Evolutionary conservation across 2,797 vertebrate genomes (phyloP).

Genomic region (Tragopan temminckii): DNA sequence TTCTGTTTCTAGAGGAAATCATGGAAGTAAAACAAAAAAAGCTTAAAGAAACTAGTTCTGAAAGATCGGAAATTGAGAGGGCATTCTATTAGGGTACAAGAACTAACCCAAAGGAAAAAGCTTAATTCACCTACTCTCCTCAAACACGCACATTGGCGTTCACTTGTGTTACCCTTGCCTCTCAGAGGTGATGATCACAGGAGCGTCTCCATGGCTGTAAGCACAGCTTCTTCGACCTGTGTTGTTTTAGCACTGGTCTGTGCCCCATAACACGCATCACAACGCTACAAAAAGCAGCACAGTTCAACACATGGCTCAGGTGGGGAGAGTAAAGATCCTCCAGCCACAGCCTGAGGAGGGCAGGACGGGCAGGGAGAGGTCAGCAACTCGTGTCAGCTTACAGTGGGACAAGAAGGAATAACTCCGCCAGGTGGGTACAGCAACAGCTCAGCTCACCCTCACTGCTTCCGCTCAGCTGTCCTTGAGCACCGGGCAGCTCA

Average conservation of each 20-base stretch:
- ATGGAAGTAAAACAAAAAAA: background rate
- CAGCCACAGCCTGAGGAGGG: background rate
- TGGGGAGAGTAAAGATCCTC: background rate
- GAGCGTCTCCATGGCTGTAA: background rate
- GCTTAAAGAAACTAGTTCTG: background rate
- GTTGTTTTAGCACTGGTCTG: background rate
- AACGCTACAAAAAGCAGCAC: background rate
- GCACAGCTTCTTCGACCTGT: background rate
- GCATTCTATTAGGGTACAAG: background rate
- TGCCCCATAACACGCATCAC: background rate
- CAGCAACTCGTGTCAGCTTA: background rate
- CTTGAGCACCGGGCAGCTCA: background rate
- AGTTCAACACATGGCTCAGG: background rate
- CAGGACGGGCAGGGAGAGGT: background rate
- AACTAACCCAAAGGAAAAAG: background rate
- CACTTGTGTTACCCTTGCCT: background rate
- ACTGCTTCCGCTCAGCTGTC: background rate
- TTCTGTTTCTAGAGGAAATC: background rate
- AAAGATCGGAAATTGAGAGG: background rate
- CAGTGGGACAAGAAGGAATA: background rate
- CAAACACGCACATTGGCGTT: accelerated
- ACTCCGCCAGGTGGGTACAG: accelerated
- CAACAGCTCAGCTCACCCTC: background rate
- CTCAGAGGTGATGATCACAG: background rate
- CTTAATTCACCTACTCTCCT: background rate